Conservation (phyloP, 2,888 invertebrate species). For the Drosophila eohydei region DNA sequence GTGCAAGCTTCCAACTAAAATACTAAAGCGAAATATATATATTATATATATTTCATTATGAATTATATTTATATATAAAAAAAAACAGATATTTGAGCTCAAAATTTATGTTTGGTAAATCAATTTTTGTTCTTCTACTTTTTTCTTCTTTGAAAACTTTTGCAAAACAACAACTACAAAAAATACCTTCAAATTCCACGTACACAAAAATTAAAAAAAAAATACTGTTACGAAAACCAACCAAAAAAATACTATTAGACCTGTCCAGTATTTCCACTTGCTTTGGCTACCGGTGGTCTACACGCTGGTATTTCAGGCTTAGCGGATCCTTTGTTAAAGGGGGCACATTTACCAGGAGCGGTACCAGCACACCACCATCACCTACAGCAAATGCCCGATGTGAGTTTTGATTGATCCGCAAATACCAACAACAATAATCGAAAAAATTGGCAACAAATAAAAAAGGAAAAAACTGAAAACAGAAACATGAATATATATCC, state of each 20-base stretch:
- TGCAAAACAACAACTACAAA: conserved; percentile 24
- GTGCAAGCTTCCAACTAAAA: conserved; percentile 38
- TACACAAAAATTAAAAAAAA: conserved; percentile 33
- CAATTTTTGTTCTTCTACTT: conserved; percentile 74
- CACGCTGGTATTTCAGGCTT: conserved; percentile 86
- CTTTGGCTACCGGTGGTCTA: conserved; percentile 85
- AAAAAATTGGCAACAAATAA: conserved; percentile 4
- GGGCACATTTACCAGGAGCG: conserved; percentile 85
- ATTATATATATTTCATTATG: conserved; percentile 52
- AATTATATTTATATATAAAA: conserved; percentile 38
- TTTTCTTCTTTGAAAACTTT: conserved; percentile 63
- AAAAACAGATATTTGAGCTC: conserved; percentile 48
- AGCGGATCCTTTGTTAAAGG: conserved; percentile 85
- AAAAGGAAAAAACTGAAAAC: conserved; percentile 1
- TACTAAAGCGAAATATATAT: conserved; percentile 32
- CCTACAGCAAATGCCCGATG: conserved; percentile 85
- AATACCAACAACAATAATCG: conserved; percentile 37
- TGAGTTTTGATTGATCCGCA: conserved; percentile 83
- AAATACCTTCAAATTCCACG: conserved; percentile 22
- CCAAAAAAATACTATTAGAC: conserved; percentile 74
- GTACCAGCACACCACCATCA: conserved; percentile 85
- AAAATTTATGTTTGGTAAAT: conserved; percentile 70
- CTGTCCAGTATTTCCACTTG: conserved; percentile 86
- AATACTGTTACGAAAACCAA: conserved; percentile 12
- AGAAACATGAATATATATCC: background rate